Base-by-base conservation (phyloP, 2,113 vertebrate species). In the Butorides virescens region DNA sequence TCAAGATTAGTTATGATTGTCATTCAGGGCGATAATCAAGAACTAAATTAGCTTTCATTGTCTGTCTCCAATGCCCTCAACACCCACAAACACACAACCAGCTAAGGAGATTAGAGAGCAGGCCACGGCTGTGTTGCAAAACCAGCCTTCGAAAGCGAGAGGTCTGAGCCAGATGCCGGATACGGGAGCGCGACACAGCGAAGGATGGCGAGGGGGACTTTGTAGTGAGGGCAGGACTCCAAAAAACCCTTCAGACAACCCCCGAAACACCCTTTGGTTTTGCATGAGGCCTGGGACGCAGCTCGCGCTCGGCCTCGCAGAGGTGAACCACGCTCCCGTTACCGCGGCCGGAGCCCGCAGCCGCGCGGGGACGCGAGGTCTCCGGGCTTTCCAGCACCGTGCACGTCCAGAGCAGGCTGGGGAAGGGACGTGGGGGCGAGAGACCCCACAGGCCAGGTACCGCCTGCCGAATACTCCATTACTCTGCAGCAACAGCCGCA, bases 401-500 rank as follows among this genome's bases (percentile, higher is more conserved):
- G 15, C 11, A 10, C 0, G 0, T 11, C 61, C 53, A 8, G 29
- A 46, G 44, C 1, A 1, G 13, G 80, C 30, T 20, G 15, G 49
- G 42, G 39, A 22, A 19, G 27, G 29, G 50, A 32, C 2, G 0
- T 1, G 19, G 20, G 20, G 29, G 44, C 0, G 3, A n/a, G 8
- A 30, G 61, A 49, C 10, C 26, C 47, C 47, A 3, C 6, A 1
- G 42, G 15, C 8, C 3, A 9, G 42, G 10, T 12, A 10, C 62
- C 49, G 2, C 0, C 1, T 5, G 23, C 56, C 19, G 5, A 65
- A 53, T 0, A 25, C 7, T 11, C 50, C 7, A 0, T 2, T 0
- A 5, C 39, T 6, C 46, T 2, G 13, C 61, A 20, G 32, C n/a
- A 9, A 23, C 15, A 3, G 49, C 74, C 59, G 8, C 61, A 4